phyloP scores from a whole-genome alignment of 2,113 vertebrate genomes.

The Meleagris gallopavo region DNA sequence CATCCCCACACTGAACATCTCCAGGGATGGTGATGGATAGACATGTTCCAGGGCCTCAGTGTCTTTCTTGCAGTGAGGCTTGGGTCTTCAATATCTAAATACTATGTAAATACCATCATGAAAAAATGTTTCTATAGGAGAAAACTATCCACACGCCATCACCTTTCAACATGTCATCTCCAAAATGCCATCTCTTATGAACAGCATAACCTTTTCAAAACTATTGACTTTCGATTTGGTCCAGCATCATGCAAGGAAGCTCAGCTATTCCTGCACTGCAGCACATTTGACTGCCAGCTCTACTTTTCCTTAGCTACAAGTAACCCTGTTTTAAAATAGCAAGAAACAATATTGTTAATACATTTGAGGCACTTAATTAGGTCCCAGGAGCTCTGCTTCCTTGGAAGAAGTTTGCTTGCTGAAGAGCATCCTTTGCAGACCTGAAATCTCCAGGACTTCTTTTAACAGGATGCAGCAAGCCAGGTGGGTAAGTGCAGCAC shows the following conservation, averaged over 20 bases:
- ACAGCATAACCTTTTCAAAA: not conserved
- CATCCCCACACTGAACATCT: too few species aligned
- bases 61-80: not conserved
- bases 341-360: not conserved
- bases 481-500: not conserved
- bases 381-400: not conserved
- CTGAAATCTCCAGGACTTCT: not conserved
- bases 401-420: not conserved
- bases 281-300: not conserved
- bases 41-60: too few species aligned
- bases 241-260: not conserved
- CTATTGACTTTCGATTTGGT: not conserved
- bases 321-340: rapidly evolving
- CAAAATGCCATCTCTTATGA: constrained; percentile 26
- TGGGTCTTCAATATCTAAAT: not conserved
- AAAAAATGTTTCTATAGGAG: not conserved
- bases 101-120: not conserved
- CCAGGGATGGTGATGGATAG: too few species aligned
- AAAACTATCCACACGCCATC: not conserved
- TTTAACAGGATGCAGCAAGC: not conserved
- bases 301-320: not conserved
- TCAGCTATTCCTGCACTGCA: not conserved
- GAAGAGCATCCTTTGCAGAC: not conserved
- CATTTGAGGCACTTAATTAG: not conserved
- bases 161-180: not conserved